Evolutionary conservation across 2,888 invertebrate species (phyloP).

Genomic region (Petrophora chlorosata): DNA sequence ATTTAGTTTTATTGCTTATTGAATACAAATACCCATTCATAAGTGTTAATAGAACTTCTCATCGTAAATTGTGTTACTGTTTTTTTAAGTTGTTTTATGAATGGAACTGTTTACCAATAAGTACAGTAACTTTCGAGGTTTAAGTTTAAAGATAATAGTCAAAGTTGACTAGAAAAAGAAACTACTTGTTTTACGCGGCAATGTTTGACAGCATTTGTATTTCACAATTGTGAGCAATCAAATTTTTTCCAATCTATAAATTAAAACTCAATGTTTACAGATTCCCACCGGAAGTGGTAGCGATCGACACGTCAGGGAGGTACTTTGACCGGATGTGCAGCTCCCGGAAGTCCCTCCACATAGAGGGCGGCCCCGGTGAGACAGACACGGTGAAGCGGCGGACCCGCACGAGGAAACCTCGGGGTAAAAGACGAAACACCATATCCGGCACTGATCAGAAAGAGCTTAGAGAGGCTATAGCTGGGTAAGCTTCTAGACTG

Average conservation of each 20-base stretch:
- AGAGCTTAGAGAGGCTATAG: slow-evolving; percentile 93
- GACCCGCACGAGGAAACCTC: slow-evolving; percentile 88
- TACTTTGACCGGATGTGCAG: slow-evolving; percentile 95
- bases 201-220: too few relatives aligned
- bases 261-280: slow-evolving; percentile 65
- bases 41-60: slow-evolving; percentile 3
- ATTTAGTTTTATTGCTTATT: slow-evolving; percentile 20
- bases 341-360: slow-evolving; percentile 91
- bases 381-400: slow-evolving; percentile 87
- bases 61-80: background rate
- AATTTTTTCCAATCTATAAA: too few relatives aligned
- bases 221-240: too few relatives aligned
- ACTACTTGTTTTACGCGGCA: too few relatives aligned
- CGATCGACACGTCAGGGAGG: slow-evolving; percentile 94
- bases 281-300: slow-evolving; percentile 94
- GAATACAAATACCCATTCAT: slow-evolving; percentile 16
- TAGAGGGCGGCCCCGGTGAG: slow-evolving; percentile 75
- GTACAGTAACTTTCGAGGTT: too few relatives aligned
- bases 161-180: too few relatives aligned
- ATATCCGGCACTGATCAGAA: slow-evolving; percentile 95
- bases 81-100: background rate
- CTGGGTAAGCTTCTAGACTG: slow-evolving; percentile 88
- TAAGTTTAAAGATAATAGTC: too few relatives aligned
- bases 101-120: too few relatives aligned
- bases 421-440: slow-evolving; percentile 94